These are phyloP conservation scores for Axis porcinus DNA, from an alignment of 2,113 vertebrate species.

Conservation along the genomic window DNA sequence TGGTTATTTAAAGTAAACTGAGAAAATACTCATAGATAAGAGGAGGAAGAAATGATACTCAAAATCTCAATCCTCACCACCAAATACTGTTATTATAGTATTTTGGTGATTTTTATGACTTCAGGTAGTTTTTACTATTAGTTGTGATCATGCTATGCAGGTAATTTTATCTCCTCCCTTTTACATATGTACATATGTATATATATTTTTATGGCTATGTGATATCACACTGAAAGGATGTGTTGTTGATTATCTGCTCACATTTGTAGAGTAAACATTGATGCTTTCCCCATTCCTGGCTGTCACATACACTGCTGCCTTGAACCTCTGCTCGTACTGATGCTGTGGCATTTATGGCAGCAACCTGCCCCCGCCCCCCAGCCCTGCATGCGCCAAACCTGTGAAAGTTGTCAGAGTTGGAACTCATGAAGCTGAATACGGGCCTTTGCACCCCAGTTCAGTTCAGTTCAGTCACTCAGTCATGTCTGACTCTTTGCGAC, in stretches of 20 bases:
- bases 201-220: not conserved
- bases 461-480: not conserved
- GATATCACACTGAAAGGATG: not conserved
- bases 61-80: not conserved
- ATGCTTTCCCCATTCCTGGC: not conserved
- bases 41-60: not conserved
- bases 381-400: not conserved
- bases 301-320: not conserved
- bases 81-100: not conserved
- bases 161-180: not conserved
- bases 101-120: not conserved
- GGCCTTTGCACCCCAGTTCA: too few species aligned
- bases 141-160: not conserved
- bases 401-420: not conserved
- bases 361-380: accelerated
- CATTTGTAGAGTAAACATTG: not conserved
- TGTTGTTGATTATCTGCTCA: not conserved
- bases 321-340: not conserved
- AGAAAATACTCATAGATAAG: not conserved
- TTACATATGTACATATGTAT: not conserved
- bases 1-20: not conserved
- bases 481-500: accelerated
- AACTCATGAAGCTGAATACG: not conserved
- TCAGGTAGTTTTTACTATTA: not conserved
- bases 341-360: accelerated